phyloP scores from a whole-genome alignment of 92 coral and sea anemone species.

The Zoanthus solanderi region DNA sequence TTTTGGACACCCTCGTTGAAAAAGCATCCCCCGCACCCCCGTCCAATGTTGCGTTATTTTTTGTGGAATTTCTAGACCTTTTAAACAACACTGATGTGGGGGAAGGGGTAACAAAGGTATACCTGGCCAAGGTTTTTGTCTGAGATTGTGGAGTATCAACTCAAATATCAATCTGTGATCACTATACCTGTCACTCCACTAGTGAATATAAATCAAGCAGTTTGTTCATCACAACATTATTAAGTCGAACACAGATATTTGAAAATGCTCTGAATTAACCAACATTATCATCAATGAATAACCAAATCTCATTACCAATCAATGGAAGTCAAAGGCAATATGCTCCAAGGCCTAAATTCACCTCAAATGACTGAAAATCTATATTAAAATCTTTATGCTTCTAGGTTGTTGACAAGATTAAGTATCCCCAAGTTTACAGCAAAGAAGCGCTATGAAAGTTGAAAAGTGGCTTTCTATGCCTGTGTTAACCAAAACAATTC shows the following conservation, averaged over 20 bases:
- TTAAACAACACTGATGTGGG: too few species aligned
- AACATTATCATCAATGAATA: not conserved
- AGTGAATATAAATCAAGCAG: too few species aligned
- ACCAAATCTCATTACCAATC: not conserved
- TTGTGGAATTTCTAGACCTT: too few species aligned
- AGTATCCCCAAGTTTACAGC: constrained; percentile 13
- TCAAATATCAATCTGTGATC: too few species aligned
- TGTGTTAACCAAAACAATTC: constrained; percentile 60
- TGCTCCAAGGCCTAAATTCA: not conserved
- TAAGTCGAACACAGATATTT: not conserved
- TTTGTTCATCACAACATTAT: too few species aligned
- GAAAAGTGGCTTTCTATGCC: constrained; percentile 64
- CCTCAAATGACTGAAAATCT: not conserved
- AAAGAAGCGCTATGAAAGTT: constrained; percentile 22
- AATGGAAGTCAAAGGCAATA: not conserved
- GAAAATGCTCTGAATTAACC: not conserved
- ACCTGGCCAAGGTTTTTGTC: too few species aligned
- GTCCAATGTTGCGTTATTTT: too few species aligned
- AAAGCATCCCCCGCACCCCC: too few species aligned
- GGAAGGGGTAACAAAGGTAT: too few species aligned
- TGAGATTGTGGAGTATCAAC: too few species aligned
- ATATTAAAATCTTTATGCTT: not conserved
- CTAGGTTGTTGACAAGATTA: not conserved
- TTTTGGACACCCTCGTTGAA: too few species aligned
- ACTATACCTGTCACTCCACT: too few species aligned